These are phyloP conservation scores for Stichopus horrens DNA, from an alignment of 53 echinoderm and acorn worm genomes.

Conservation along the genomic window DNA sequence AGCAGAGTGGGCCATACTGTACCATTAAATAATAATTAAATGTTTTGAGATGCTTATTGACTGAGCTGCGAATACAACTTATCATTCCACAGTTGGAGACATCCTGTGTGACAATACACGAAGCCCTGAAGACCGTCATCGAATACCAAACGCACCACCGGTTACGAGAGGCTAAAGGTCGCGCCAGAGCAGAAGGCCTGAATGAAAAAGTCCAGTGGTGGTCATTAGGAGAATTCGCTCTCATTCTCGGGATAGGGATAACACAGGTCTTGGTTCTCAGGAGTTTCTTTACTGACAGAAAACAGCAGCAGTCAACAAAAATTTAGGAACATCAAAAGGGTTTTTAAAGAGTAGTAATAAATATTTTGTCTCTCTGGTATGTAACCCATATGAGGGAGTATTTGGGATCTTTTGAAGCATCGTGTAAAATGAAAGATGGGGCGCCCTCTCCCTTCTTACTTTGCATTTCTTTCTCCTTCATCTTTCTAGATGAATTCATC, in stretches of 20 bases:
- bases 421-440: too few species aligned
- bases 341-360: too few species aligned
- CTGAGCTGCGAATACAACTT: too few species aligned
- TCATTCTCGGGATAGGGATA: constrained; percentile 76
- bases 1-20: too few species aligned
- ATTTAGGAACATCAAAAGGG: constrained; percentile 45
- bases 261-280: constrained; percentile 90
- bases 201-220: constrained; percentile 87
- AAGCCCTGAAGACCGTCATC: constrained; percentile 78
- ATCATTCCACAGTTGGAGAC: constrained; percentile 77
- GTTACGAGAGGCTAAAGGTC: constrained; percentile 86
- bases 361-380: too few species aligned
- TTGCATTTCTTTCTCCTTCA: too few species aligned
- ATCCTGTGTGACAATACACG: constrained; percentile 89
- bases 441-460: too few species aligned
- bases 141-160: constrained; percentile 94
- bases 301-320: constrained; percentile 59
- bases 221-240: constrained; percentile 82
- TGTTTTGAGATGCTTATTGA: too few species aligned
- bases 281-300: constrained; percentile 93
- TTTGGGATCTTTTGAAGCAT: too few species aligned
- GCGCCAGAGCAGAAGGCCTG: constrained; percentile 73
- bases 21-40: too few species aligned
- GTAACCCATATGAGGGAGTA: too few species aligned
- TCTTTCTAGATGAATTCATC: too few species aligned